Evolutionary conservation across 2,797 vertebrate genomes (phyloP), one percentile per base, ranked within the genome.

Genomic region (Bovichtus diacanthus): DNA sequence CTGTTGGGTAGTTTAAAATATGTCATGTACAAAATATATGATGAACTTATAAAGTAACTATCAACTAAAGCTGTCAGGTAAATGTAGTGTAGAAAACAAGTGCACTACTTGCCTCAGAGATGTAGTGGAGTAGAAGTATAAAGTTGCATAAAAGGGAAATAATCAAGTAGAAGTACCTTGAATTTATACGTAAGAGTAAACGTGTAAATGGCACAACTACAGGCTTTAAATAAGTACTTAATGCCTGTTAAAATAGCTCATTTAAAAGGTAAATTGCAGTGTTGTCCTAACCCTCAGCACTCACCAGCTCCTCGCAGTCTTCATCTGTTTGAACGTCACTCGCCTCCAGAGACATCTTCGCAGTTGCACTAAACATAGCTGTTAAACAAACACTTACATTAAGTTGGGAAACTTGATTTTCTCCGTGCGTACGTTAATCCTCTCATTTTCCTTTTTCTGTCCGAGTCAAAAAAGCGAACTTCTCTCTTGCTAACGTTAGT

Each of bases 291-390:
- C 15, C 31, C 21, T 34, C 10, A 54, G 3, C 36, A 86, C 94
- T 94, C 85, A 96, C 95, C 92, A 93, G 75, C 78, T 94, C 93
- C 34, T 95, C 95, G 5, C 83, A 90, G 71, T 96, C 95, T 51
- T 95, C 95, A 44, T 96, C 95, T 0, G 94, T 94, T 4, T 85
- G 92, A 41, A 91, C 80, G 67, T 95, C 94, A 78, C 89, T 94
- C 41, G 86, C 86, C 56, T 90, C 91, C 67, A 88, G 18, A 75
- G 94, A 95, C 94, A 95, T 95, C 65, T 90, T 89, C 13, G 62
- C 70, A 23, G 23, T 16, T 18, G 58, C 10, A 16, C 46, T 68
- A 3, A 77, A 82, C 86, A 84, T 87, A 13, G 16, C 39, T 39
- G 36, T 2, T 2, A 36, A 56, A n/a, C 43, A 43, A 72, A 65